These are phyloP conservation scores for Coptodon bakossiorum DNA, from an alignment of 2,113 vertebrate genomes.

Conservation along the genomic window DNA sequence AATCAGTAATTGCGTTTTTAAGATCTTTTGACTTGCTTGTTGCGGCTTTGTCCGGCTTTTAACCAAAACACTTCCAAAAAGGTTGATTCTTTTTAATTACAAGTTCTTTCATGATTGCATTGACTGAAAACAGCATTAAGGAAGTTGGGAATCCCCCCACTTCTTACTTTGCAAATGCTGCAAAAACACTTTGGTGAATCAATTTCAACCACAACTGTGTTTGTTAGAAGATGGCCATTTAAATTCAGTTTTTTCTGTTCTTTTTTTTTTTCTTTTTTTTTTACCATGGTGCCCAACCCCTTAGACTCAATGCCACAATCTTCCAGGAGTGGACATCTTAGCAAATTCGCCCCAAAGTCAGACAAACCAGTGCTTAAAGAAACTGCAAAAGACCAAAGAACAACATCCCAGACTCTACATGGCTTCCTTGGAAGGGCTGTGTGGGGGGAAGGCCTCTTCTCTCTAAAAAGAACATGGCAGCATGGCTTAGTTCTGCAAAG, in stretches of 20 bases:
- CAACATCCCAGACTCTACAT: neutral
- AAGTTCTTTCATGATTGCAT: neutral
- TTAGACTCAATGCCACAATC: neutral
- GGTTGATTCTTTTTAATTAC: neutral
- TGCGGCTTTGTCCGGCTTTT: neutral
- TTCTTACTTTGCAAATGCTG: neutral
- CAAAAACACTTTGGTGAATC: neutral
- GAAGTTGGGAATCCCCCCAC: neutral
- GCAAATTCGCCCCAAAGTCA: neutral
- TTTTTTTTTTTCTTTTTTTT: neutral
- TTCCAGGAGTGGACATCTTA: neutral
- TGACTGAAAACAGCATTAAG: neutral
- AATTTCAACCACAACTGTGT: neutral
- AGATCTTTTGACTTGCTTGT: neutral
- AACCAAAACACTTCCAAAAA: neutral
- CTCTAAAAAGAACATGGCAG: neutral
- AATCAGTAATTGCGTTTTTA: neutral
- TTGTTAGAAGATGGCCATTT: neutral
- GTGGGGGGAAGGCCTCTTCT: neutral
- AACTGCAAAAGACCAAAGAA: neutral
- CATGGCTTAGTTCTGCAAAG: neutral
- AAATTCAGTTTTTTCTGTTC: neutral
- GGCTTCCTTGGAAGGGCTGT: neutral
- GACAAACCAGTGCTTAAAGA: neutral
- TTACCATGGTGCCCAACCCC: neutral